A percentile compares a stretch with the other conserved stretches of the same genome.
These are phyloP conservation scores for Cyprinodon tularosa DNA, from an alignment of 2,113 vertebrate species.

Conservation along the genomic window DNA sequence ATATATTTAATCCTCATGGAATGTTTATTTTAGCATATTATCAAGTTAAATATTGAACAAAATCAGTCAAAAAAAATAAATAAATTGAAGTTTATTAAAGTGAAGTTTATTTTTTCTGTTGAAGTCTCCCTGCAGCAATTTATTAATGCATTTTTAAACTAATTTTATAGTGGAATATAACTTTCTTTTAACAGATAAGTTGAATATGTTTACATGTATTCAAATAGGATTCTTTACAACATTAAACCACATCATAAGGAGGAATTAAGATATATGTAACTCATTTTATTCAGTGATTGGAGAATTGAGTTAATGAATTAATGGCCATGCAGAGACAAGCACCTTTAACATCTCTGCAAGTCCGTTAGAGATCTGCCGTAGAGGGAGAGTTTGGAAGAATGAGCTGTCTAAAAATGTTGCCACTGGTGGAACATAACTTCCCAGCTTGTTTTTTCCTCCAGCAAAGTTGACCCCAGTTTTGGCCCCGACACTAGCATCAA, in stretches of 20 bases:
- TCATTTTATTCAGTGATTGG: background rate
- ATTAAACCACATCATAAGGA: background rate
- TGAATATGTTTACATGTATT: no score
- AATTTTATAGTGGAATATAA: background rate
- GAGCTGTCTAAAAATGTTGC: constrained; percentile 80
- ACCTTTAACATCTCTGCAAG: constrained; percentile 86
- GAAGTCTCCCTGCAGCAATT: background rate
- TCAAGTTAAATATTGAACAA: no score
- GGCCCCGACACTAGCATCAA: constrained; percentile 81
- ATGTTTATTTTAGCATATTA: no score
- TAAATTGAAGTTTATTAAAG: no score
- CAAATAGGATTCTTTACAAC: no score
- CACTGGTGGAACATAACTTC: constrained; percentile 77
- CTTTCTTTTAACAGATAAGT: no score
- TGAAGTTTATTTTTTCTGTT: background rate
- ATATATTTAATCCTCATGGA: no score
- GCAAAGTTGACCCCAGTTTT: constrained; percentile 84
- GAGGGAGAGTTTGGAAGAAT: constrained; percentile 80
- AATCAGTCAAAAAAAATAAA: no score
- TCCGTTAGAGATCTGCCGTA: constrained; percentile 81
- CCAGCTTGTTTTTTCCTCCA: constrained; percentile 85
- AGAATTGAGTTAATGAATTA: background rate
- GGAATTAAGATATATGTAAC: background rate
- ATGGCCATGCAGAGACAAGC: constrained; percentile 11
- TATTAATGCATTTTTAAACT: background rate